Conservation (phyloP, 2,113 vertebrate species). For the Ahaetulla prasina region DNA sequence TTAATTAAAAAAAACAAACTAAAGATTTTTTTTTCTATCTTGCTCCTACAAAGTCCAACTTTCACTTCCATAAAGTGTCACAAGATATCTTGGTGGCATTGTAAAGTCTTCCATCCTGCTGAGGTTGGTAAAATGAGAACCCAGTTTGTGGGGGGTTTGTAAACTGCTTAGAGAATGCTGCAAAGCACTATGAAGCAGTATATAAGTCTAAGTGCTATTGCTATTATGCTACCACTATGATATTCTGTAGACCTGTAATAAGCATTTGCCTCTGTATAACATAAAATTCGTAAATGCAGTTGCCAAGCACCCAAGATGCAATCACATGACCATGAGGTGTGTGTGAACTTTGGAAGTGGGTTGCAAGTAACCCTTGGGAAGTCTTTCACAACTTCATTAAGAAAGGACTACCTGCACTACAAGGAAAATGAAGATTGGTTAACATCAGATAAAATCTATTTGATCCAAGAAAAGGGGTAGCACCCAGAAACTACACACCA, state of each 20-base stretch:
- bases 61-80: neutral
- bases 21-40: neutral
- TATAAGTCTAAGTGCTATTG: neutral
- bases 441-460: neutral
- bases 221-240: neutral
- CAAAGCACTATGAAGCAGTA: too few species aligned
- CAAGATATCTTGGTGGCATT: neutral
- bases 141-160: too few species aligned
- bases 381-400: neutral
- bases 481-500: neutral
- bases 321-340: neutral
- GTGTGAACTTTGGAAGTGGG: neutral
- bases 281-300: neutral
- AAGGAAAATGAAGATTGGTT: neutral
- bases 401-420: neutral
- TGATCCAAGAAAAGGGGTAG: neutral
- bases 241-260: too few species aligned
- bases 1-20: neutral
- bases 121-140: too few species aligned
- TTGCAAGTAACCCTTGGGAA: neutral
- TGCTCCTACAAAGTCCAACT: neutral
- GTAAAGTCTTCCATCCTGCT: neutral
- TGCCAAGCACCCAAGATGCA: neutral
- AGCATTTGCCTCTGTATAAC: neutral
- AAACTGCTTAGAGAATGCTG: too few species aligned